Evolutionary conservation across 2,888 invertebrate species (phyloP).

Genomic region (Rhaphigaster nebulosa): DNA sequence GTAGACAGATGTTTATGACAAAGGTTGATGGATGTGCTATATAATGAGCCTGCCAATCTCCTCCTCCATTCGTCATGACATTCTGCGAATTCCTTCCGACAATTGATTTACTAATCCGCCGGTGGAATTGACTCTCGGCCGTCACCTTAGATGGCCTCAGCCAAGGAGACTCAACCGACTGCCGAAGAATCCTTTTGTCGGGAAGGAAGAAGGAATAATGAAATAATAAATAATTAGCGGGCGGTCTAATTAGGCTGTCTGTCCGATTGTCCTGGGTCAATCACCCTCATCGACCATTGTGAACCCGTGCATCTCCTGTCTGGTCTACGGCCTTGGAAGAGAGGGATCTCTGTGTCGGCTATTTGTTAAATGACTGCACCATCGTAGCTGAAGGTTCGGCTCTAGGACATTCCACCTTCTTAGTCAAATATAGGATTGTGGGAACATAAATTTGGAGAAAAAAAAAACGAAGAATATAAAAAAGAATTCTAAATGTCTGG

Average conservation of each 20-base stretch:
- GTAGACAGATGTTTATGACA: not conserved
- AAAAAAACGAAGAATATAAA: too few relatives aligned
- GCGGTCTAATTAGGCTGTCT: constrained; percentile 42
- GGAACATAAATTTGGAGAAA: too few relatives aligned
- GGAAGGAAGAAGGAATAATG: constrained; percentile 8
- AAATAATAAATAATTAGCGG: constrained; percentile 55
- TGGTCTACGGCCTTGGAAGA: not conserved
- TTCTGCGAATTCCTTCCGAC: constrained; percentile 24
- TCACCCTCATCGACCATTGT: not conserved
- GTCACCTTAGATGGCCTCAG: not conserved
- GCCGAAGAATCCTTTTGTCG: constrained; percentile 51
- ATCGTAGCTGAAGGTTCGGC: not conserved
- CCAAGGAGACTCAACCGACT: not conserved
- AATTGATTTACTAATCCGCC: constrained; percentile 24
- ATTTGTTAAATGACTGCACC: not conserved
- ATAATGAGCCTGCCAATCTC: not conserved
- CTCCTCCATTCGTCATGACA: not conserved
- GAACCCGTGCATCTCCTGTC: not conserved
- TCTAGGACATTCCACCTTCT: not conserved
- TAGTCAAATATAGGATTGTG: too few relatives aligned
- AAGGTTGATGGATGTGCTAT: not conserved
- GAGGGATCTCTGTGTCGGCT: not conserved
- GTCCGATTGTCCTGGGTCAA: constrained; percentile 27
- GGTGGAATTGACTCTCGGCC: not conserved
- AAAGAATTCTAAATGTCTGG: too few relatives aligned